These are phyloP conservation scores for Hyperoplus lanceolatus DNA, from an alignment of 2,797 vertebrate genomes.

Conservation along the genomic window DNA sequence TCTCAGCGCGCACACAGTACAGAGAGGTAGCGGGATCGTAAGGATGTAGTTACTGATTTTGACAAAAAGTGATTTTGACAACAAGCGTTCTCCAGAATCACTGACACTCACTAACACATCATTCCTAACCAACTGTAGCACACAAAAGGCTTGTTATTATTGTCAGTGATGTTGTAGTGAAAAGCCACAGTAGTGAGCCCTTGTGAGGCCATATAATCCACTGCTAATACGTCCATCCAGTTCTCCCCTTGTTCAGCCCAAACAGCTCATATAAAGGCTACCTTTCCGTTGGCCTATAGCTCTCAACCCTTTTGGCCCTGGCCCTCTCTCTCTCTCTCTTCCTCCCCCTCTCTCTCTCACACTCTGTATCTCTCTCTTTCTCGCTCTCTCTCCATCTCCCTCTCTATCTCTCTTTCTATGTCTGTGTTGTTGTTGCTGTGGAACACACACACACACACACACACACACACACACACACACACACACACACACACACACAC, in stretches of 20 bases:
- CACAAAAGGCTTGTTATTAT: constrained; percentile 30
- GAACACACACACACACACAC: no score
- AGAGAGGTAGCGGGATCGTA: no score
- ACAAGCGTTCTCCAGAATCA: not conserved
- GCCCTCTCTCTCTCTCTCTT: constrained; percentile 26
- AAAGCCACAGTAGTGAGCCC: not conserved
- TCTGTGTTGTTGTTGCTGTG: no score
- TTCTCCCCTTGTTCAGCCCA: constrained; percentile 27
- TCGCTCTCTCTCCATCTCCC: no score
- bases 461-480: no score
- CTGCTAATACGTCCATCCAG: not conserved
- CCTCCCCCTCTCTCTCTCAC: constrained; percentile 5
- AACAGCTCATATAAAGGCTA: constrained; percentile 39
- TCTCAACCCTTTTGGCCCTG: constrained; percentile 42
- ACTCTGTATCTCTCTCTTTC: no score
- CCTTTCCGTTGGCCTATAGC: not conserved
- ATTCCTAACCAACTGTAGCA: constrained; percentile 12
- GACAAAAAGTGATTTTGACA: not conserved
- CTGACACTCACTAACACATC: constrained; percentile 2
- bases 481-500: no score
- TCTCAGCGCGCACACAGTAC: no score
- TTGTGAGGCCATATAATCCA: not conserved
- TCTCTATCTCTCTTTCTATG: no score
- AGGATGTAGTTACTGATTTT: no score
- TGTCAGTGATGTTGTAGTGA: not conserved